phyloP scores from a whole-genome alignment of 2,113 vertebrate species.

The Ceyx melanurus region DNA sequence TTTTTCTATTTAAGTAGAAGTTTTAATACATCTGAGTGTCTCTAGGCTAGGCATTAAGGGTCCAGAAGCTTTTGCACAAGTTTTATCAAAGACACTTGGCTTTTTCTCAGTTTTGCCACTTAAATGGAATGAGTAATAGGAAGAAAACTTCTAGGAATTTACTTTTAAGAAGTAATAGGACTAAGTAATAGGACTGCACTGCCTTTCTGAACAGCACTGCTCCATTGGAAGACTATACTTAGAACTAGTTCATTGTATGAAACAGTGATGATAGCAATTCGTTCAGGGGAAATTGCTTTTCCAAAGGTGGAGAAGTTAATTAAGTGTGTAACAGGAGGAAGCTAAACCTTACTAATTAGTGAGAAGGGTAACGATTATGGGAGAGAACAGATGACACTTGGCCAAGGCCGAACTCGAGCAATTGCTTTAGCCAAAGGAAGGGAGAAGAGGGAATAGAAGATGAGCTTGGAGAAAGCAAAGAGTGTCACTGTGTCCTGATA shows the following conservation, averaged over 20 bases:
- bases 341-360: slow-evolving; percentile 62
- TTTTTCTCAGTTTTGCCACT: not conserved
- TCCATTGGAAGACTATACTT: slow-evolving; percentile 19
- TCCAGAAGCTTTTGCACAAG: not conserved
- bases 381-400: slow-evolving; percentile 61
- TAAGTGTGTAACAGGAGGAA: slow-evolving; percentile 63
- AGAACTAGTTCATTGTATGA: slow-evolving; percentile 38
- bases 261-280: slow-evolving; percentile 40
- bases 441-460: slow-evolving; percentile 55
- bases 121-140: not conserved
- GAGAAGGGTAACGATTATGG: slow-evolving; percentile 57
- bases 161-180: not conserved
- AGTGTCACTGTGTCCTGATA: slow-evolving; percentile 39
- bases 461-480: slow-evolving; percentile 67
- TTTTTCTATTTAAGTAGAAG: accelerated
- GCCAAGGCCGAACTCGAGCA: slow-evolving; percentile 59
- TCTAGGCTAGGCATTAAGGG: not conserved
- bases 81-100: not conserved
- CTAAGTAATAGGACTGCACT: not conserved
- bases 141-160: not conserved
- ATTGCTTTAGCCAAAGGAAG: slow-evolving; percentile 65
- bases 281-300: slow-evolving; percentile 64
- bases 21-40: not conserved
- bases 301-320: slow-evolving; percentile 68
- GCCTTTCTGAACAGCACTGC: not conserved